Evolutionary conservation across 2,113 vertebrate species (phyloP), one percentile per base, ranked within the genome.

Genomic region (Phrynosoma platyrhinos): DNA sequence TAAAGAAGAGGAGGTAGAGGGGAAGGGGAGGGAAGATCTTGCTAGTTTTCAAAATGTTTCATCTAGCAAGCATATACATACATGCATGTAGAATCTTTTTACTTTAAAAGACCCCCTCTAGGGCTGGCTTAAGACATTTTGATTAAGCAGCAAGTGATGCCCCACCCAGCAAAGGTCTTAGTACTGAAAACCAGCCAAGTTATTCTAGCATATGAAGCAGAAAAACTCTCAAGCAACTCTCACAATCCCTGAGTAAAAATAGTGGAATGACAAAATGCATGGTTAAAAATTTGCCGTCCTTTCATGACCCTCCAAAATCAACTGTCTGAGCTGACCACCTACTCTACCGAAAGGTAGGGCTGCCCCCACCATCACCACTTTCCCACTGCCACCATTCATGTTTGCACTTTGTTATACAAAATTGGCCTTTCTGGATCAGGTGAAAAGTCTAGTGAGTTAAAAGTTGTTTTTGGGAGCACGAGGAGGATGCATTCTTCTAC

Each of bases 1-100:
- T 91, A 87, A 94, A 95, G 95, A 89, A 79, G 87, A 64, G 82
- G 81, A 47, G 1, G 95, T 88, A 82, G 88, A 58, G 81, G 79
- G 92, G 82, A 79, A 47, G 1, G 2, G 23, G 66, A 18, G 66
- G 66, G 66, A 0, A 58, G 92, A 90, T 85, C 23, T 82, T 90
- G 90, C 87, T 93, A 83, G 89, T 93, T 94, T 94, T 91, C 89
- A 92, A 83, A 36, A 25, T 76, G 76, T 88, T 94, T 55, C 72
- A 71, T 84, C 94, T 93, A 83, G 64, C n/a, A 6, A 25, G 79
- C 83, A 40, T 36, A 79, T 87, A 91, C 87, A 84, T 53, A 72
- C 62, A 71, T 71, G 7, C 68, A 71, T 71, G 68, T 10, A 71
- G 8, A 30, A 62, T 62, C 68, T 30, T 30, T 71, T 71, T 71